Base-by-base conservation (phyloP, 2,797 vertebrate genomes). In the Pipistrellus nathusii region DNA sequence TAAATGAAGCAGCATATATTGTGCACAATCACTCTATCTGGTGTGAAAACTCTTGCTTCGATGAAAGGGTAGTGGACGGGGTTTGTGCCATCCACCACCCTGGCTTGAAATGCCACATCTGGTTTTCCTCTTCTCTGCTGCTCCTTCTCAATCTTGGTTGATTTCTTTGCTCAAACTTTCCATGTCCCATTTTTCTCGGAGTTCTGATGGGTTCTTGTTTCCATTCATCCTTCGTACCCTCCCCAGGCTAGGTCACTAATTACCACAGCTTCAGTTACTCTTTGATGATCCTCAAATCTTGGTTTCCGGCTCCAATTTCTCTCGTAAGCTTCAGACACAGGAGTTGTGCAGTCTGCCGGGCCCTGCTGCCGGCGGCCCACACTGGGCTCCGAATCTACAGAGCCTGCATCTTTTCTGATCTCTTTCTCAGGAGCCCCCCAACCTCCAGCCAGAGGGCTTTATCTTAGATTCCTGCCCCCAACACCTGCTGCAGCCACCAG, bases 211-310 rank as follows among this genome's bases (percentile, higher is more conserved):
- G 32, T 64, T 15, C 59, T 72, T n/a, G 46, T 64, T 53, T 92
- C 73, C 83, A 78, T 32, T 69, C 48, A 75, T 21, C n/a, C 53
- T 81, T 78, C 44, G 32, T 8, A 35, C 17, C 35, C n/a, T 90
- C 35, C 35, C 44, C 10, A 44, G 18, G 6, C 13, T 90, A 69
- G 51, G 32, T 92, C 51, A 73, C 72, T 55, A 86, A 76, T 21
- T 78, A 51, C 76, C 86, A 91, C n/a, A 77, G n/a, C 85, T 88
- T 90, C 44, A 53, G 53, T 57, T 25, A 81, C 46, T 66, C 88
- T 84, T 76, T 23, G 84, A 55, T 23, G 10, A 94, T 64, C 41
- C 55, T 92, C 84, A 80, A 76, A 92, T 68, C 44, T 76, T 91
- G 44, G 35, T 90, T 64, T 90, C 62, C 77, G 51, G 72, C 15